A percentile compares a stretch with the other conserved stretches of the same genome.
phyloP scores from a whole-genome alignment of 35 echinoderm and acorn worm genomes.

The Nesometra sesokonis region DNA sequence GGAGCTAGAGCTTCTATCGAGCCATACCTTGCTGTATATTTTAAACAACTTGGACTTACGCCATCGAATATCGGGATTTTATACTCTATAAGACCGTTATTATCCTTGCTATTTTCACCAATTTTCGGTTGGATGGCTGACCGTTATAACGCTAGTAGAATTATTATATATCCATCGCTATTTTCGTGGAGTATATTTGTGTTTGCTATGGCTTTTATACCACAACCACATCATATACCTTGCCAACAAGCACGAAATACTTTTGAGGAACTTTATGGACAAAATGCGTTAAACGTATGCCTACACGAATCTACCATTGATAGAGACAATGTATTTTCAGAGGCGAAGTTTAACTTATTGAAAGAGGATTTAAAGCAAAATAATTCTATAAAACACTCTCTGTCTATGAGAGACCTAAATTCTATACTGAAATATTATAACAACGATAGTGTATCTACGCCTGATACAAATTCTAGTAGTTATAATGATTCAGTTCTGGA shows the following conservation, averaged over 20 bases:
- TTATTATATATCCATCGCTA: not conserved
- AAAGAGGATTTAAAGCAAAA: not conserved
- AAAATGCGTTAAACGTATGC: not conserved
- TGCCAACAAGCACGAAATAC: not conserved
- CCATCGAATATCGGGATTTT: not conserved
- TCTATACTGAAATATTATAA: not conserved
- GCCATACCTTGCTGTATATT: not conserved
- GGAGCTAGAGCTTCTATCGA: not conserved
- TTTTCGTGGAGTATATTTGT: not conserved
- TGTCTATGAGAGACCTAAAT: not conserved
- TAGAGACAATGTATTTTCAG: not conserved
- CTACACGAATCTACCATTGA: not conserved
- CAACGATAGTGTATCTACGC: not conserved
- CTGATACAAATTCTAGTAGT: not conserved
- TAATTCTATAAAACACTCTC: not conserved
- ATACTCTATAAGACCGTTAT: not conserved
- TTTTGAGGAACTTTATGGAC: not conserved
- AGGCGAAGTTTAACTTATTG: not conserved
- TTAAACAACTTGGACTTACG: not conserved
- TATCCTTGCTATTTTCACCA: not conserved
- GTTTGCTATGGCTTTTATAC: not conserved
- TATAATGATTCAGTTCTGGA: not conserved
- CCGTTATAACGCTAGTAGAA: not conserved
- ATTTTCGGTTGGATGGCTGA: not conserved
- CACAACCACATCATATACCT: not conserved